Evolutionary conservation across 2,888 invertebrate species (phyloP).

Genomic region (Dendrolimus pini): DNA sequence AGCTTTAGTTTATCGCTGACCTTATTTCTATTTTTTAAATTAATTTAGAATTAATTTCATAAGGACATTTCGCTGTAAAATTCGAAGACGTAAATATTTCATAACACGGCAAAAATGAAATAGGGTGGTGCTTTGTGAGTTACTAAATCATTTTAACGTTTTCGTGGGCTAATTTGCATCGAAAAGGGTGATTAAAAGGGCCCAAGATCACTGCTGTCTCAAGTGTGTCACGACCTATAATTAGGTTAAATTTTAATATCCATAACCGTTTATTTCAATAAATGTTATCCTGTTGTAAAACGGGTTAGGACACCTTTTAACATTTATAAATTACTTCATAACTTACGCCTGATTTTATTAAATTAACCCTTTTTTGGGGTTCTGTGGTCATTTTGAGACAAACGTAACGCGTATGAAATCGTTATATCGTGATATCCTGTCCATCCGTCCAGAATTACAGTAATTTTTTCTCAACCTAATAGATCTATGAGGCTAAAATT

Average conservation of each 20-base stretch:
- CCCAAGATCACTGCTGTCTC: neutral
- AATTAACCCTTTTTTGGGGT: too few species aligned
- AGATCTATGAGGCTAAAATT: too few species aligned
- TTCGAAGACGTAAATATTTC: neutral
- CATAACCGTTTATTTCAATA: neutral
- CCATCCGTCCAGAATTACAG: too few species aligned
- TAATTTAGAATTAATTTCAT: too few species aligned
- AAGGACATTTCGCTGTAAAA: neutral
- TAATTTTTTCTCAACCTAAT: too few species aligned
- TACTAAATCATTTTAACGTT: constrained; percentile 23
- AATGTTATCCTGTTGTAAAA: neutral
- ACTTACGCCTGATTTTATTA: too few species aligned
- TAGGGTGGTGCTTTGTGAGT: constrained; percentile 4
- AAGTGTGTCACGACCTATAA: neutral
- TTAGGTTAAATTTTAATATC: neutral
- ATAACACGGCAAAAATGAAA: neutral
- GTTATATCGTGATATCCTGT: too few species aligned
- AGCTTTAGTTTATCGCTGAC: too few species aligned
- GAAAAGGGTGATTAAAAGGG: constrained; percentile 38
- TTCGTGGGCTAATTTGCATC: constrained; percentile 44
- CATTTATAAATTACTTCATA: neutral
- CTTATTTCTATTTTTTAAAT: too few species aligned
- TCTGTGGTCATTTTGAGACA: too few species aligned
- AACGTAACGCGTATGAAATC: too few species aligned
- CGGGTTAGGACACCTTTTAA: neutral